Percentiles rank a stretch among this genome's conserved stretches.
phyloP scores from a whole-genome alignment of 2,888 invertebrate species.

The Proisotoma minuta region DNA sequence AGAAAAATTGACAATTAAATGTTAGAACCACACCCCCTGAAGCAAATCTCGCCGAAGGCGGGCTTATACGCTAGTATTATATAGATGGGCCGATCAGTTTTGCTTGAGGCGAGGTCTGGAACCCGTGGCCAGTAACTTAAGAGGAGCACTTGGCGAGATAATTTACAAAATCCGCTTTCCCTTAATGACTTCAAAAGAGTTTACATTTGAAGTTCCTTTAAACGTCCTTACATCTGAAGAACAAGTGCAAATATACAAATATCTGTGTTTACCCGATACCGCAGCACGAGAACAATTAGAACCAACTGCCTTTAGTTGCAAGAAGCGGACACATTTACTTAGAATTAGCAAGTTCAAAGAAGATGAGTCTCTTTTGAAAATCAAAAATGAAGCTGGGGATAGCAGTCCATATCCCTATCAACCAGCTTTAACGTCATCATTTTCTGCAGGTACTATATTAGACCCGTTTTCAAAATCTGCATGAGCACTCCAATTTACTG shows the following conservation, averaged over 20 bases:
- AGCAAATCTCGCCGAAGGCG: no score
- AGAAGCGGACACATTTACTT: background rate
- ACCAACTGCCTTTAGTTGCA: slow-evolving; percentile 7
- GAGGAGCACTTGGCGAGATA: slow-evolving; percentile 2
- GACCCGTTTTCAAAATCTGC: no score
- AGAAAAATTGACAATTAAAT: no score
- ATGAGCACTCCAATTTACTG: no score
- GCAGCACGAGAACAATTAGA: background rate
- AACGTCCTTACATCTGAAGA: slow-evolving; percentile 3
- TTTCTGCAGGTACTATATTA: background rate
- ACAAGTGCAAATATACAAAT: slow-evolving; percentile 2
- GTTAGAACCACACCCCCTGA: no score
- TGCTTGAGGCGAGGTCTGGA: background rate
- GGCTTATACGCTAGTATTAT: no score
- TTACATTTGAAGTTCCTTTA: slow-evolving; percentile 5
- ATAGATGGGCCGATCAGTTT: slow-evolving; percentile 19
- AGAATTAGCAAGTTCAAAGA: background rate
- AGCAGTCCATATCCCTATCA: background rate
- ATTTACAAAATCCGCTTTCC: slow-evolving; percentile 21
- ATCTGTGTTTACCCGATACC: slow-evolving; percentile 2
- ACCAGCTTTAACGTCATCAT: background rate
- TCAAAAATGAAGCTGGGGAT: slow-evolving; percentile 1
- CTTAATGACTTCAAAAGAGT: slow-evolving; percentile 13
- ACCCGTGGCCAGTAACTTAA: slow-evolving; percentile 3
- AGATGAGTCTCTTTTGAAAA: background rate